Conservation (phyloP, 1,140 invertebrate species). For the Maconellicoccus hirsutus region DNA sequence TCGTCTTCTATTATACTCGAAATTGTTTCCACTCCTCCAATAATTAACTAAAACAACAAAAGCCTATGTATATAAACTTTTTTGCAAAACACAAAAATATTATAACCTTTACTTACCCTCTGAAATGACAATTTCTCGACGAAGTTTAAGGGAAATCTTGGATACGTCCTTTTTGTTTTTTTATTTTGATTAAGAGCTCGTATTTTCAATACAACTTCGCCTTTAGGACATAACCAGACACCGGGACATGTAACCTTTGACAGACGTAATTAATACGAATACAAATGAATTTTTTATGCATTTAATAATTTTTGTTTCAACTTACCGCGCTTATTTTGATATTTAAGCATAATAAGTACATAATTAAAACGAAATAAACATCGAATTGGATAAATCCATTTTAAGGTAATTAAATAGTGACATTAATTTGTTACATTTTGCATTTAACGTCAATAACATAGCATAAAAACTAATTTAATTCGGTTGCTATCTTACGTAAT, state of each 20-base stretch:
- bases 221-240: slow-evolving; percentile 57
- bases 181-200: slow-evolving; percentile 37
- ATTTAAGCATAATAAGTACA: background rate
- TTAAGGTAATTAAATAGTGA: no score
- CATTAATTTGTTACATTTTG: no score
- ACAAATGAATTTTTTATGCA: no score
- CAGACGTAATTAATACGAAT: background rate
- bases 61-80: background rate
- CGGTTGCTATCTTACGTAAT: no score
- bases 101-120: background rate
- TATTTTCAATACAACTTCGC: slow-evolving; percentile 47
- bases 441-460: no score
- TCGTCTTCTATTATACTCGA: background rate
- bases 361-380: background rate
- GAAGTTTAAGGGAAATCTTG: background rate
- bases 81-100: background rate
- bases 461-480: no score
- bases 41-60: background rate
- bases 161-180: background rate
- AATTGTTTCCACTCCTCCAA: background rate
- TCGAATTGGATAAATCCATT: no score
- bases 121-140: slow-evolving; percentile 7
- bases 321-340: background rate
- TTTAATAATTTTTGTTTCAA: no score
- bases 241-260: slow-evolving; percentile 53